Percentiles rank a stretch among this genome's conserved stretches.
Evolutionary conservation across 2,113 vertebrate species (phyloP).

Genomic region (Calidris pygmaea): DNA sequence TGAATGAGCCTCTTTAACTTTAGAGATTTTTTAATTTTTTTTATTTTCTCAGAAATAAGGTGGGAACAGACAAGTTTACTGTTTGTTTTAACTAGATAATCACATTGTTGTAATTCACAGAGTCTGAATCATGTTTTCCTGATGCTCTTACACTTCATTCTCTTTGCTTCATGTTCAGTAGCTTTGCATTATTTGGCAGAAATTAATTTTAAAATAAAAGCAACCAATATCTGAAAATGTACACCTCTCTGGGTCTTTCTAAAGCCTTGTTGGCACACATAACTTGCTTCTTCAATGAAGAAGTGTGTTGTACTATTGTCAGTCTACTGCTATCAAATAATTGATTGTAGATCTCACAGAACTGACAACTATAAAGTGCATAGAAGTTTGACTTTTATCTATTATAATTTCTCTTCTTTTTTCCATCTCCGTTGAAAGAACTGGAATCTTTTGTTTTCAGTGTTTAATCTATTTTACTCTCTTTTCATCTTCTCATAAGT

Average conservation of each 20-base stretch:
- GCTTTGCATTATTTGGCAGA: background rate
- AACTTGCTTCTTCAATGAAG: background rate
- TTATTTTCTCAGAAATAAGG: background rate
- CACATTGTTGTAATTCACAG: background rate
- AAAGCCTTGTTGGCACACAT: background rate
- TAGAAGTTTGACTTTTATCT: background rate
- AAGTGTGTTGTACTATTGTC: background rate
- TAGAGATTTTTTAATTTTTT: background rate
- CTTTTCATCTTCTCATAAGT: background rate
- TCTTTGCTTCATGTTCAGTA: background rate
- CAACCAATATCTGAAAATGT: background rate
- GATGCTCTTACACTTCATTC: background rate
- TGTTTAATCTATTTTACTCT: background rate
- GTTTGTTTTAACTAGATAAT: background rate
- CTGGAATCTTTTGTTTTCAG: background rate
- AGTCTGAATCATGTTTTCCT: background rate
- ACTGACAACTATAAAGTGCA: background rate
- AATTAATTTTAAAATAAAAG: background rate
- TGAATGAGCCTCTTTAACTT: background rate
- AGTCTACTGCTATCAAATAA: background rate
- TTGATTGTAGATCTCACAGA: background rate
- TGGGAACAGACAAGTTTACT: background rate
- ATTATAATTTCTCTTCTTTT: background rate
- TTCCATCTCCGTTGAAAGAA: background rate
- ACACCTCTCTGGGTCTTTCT: background rate